These are phyloP conservation scores for Galleria mellonella DNA, from an alignment of 1,140 invertebrate genomes.

Conservation along the genomic window DNA sequence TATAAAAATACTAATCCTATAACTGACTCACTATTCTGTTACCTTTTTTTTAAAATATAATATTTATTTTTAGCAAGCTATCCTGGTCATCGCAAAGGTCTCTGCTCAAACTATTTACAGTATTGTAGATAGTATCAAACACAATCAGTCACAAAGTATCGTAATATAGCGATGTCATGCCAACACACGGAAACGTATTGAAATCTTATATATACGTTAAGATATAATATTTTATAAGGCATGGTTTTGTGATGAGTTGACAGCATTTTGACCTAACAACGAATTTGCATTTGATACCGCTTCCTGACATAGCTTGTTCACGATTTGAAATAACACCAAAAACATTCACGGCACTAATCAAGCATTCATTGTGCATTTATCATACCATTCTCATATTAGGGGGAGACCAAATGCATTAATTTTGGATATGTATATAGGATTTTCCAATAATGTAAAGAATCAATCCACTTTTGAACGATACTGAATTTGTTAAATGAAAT, in stretches of 20 bases:
- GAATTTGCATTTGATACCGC: conserved; percentile 22
- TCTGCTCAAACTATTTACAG: conserved; percentile 15
- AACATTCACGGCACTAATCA: conserved; percentile 14
- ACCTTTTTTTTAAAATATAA: too few species aligned
- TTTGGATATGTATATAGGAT: too few species aligned
- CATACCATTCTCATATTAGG: not conserved
- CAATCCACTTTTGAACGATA: too few species aligned
- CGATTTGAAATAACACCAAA: conserved; percentile 17
- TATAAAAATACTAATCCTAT: too few species aligned
- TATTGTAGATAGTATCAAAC: conserved; percentile 38
- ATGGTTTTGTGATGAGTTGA: conserved; percentile 49
- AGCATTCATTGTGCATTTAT: conserved; percentile 17
- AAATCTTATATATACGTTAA: not conserved
- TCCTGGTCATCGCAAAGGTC: conserved; percentile 44
- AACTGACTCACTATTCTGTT: too few species aligned
- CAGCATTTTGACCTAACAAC: conserved; percentile 47
- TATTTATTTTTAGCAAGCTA: conserved; percentile 32
- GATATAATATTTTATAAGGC: conserved; percentile 37
- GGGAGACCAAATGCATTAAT: not conserved
- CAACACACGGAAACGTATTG: conserved; percentile 27
- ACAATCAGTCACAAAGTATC: conserved; percentile 4
- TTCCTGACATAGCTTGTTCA: conserved; percentile 24
- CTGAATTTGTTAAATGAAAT: too few species aligned
- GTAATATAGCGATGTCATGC: conserved; percentile 50
- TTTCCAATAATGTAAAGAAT: too few species aligned